Percentiles rank a stretch among this genome's conserved stretches.
Evolutionary conservation across 2,113 vertebrate genomes (phyloP).

Genomic region (Callipepla squamata): DNA sequence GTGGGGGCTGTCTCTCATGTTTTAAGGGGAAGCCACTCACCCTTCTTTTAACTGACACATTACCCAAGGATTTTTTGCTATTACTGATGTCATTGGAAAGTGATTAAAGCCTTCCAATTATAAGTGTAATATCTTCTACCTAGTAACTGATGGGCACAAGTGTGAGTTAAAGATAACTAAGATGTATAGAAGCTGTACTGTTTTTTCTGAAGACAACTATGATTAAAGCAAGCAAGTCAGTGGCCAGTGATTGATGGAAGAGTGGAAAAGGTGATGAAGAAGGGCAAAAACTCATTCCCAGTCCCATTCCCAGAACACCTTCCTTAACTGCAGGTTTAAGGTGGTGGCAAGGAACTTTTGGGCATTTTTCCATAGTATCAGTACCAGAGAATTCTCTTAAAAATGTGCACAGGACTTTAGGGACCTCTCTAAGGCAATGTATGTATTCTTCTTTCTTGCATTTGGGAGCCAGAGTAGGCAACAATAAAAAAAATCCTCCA

Average conservation of each 20-base stretch:
- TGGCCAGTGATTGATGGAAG: neutral
- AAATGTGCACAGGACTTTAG: neutral
- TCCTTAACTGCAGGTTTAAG: neutral
- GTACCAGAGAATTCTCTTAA: neutral
- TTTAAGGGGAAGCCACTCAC: neutral
- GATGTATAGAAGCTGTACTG: neutral
- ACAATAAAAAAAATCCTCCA: neutral
- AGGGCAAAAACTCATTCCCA: neutral
- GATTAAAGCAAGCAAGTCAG: neutral
- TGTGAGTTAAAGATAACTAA: neutral
- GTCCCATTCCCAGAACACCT: neutral
- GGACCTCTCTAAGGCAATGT: neutral
- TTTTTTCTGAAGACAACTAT: neutral
- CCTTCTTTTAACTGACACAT: neutral
- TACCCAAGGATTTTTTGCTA: neutral
- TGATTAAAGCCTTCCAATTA: neutral
- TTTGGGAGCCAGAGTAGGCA: neutral
- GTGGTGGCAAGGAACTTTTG: neutral
- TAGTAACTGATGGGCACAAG: neutral
- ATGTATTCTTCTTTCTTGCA: neutral
- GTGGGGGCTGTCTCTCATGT: accelerated
- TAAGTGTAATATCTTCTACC: neutral
- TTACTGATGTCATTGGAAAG: neutral
- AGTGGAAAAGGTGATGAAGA: neutral
- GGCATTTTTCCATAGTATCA: neutral